phyloP scores from a whole-genome alignment of 2,113 vertebrate species.

The Capreolus pygargus region DNA sequence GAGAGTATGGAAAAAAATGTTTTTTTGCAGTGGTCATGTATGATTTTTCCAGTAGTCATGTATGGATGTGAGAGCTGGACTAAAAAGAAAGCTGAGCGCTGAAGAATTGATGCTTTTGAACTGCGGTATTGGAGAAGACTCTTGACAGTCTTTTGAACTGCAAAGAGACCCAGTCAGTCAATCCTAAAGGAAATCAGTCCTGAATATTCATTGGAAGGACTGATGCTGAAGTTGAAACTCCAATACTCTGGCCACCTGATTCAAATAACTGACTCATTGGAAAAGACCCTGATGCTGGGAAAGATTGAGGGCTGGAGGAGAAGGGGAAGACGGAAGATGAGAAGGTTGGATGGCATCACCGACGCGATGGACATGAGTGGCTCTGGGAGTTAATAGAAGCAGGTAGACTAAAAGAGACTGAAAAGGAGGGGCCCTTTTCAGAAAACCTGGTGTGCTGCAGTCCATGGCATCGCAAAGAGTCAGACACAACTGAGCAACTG shows the following conservation, averaged over 20 bases:
- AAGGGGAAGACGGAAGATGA: neutral
- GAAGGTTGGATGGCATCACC: neutral
- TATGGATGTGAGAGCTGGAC: neutral
- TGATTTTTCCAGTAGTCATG: neutral
- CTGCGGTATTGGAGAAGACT: neutral
- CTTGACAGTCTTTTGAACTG: neutral
- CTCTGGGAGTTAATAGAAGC: too few relatives aligned
- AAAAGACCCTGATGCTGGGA: neutral
- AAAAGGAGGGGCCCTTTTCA: too few relatives aligned
- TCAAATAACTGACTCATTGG: neutral
- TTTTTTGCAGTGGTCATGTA: neutral
- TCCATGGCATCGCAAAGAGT: neutral
- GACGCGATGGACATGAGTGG: neutral
- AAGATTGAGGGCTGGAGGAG: neutral
- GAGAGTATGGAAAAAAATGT: neutral
- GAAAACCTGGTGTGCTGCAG: neutral
- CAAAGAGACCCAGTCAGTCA: neutral
- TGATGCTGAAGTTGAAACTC: neutral
- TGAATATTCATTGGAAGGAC: neutral
- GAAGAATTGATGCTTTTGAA: neutral
- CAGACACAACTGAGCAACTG: neutral
- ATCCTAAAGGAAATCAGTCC: neutral
- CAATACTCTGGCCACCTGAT: neutral
- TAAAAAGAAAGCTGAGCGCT: neutral
- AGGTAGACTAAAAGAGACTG: too few relatives aligned